Base-by-base conservation (phyloP, 2,797 vertebrate species). In the Lutjanus argentimaculatus region DNA sequence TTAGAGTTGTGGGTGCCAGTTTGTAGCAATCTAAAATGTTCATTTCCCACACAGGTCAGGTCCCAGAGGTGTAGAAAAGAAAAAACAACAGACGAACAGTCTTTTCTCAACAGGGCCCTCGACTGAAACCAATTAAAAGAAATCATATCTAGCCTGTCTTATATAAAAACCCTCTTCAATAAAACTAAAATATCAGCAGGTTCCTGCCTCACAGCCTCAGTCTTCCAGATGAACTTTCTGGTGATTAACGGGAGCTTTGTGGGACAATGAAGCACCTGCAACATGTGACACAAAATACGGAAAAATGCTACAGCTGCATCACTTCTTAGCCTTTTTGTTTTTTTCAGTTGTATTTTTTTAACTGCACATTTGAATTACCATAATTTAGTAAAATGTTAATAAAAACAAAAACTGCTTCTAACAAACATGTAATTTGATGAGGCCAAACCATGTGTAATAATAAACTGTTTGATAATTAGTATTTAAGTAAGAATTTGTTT, bases 101-200 rank as follows among this genome's bases (percentile, higher is more conserved):
- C 43, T 67, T 56, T 53, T 66, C 55, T 67, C 51, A 51, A n/a
- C 48, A 77, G n/a, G 12, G 5, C 7, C 3, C 25, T 1, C 8
- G 36, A 73, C 8, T 62, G 22, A 77, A 72, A 68, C n/a, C 19
- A 58, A 71, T 66, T 45, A 36, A 67, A 69, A 40, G 7, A 30
- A 51, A 55, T 56, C 25, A 22, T 53, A 7, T 65, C 58, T 61
- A 55, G 45, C n/a, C 25, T 59, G 22, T 8, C 5, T 67, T 57
- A 9, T 36, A 25, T 30, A 10, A 72, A 22, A 9, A 67, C 36
- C 0, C 7, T 72, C 58, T 46, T 7, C 43, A 63, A 1, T 76
- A 16, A 58, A 57, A 46, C 4, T 21, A 61, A 61, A 7, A 70
- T 36, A 63, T 51, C 45, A 13, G 11, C 17, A 49, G 13, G 16